phyloP scores from a whole-genome alignment of 2,797 vertebrate species.

The Poeciliopsis turneri region DNA sequence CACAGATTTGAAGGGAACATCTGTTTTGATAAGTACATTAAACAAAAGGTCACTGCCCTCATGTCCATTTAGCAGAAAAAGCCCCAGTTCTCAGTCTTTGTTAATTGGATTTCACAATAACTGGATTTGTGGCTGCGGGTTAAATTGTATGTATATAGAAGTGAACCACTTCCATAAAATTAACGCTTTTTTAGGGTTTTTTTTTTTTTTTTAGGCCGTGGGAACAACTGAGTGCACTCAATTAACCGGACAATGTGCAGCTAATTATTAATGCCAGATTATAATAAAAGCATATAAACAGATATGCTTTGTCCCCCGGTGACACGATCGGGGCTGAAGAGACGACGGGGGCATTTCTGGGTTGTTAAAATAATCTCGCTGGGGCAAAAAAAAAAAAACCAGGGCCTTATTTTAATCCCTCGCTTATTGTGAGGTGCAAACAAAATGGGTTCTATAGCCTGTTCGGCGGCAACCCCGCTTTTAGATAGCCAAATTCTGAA shows the following conservation, averaged over 20 bases:
- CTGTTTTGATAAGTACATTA: slow-evolving; percentile 41
- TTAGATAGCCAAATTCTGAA: slow-evolving; percentile 68
- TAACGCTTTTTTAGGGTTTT: slow-evolving; percentile 18
- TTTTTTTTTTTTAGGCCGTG: slow-evolving; percentile 51
- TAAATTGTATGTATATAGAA: not conserved
- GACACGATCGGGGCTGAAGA: slow-evolving; percentile 49
- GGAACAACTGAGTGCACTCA: slow-evolving; percentile 60
- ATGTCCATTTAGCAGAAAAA: slow-evolving; percentile 5
- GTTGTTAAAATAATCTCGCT: slow-evolving; percentile 66
- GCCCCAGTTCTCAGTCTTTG: not conserved
- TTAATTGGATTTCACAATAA: slow-evolving; percentile 16
- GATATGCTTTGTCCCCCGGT: slow-evolving; percentile 39
- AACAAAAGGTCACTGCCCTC: slow-evolving; percentile 43
- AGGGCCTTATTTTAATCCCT: slow-evolving; percentile 64
- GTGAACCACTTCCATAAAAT: slow-evolving; percentile 7
- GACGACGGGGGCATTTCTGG: slow-evolving; percentile 48
- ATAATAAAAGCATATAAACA: slow-evolving; percentile 60
- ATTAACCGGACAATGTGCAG: slow-evolving; percentile 66
- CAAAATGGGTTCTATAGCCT: slow-evolving; percentile 54
- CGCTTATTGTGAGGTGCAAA: slow-evolving; percentile 60
- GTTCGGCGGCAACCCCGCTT: slow-evolving; percentile 50
- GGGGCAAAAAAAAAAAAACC: not conserved
- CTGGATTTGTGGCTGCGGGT: not conserved
- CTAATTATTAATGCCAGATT: slow-evolving; percentile 60
- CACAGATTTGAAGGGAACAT: slow-evolving; percentile 13